These are phyloP conservation scores for Nothoprocta pentlandii DNA, from an alignment of 2,113 vertebrate genomes.

Conservation along the genomic window DNA sequence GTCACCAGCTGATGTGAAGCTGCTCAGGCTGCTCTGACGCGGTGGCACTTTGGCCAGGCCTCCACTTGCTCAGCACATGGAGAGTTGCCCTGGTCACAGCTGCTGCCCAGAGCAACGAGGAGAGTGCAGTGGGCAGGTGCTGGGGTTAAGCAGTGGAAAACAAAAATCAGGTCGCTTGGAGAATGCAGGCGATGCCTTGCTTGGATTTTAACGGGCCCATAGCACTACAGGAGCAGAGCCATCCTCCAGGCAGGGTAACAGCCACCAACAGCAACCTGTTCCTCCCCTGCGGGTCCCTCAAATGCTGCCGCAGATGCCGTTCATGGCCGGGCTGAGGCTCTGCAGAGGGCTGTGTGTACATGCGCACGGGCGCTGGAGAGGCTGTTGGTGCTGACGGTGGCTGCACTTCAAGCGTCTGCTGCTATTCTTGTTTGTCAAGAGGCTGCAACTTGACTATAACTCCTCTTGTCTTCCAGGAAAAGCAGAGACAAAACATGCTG, in stretches of 20 bases:
- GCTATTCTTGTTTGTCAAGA: neutral
- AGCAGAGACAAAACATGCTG: conserved; percentile 83
- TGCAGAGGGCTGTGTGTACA: neutral
- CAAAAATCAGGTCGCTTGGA: neutral
- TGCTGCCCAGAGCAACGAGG: neutral
- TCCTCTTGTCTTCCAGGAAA: conserved; percentile 80
- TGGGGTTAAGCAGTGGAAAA: neutral
- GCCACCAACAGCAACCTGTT: neutral
- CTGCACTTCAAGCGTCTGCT: neutral
- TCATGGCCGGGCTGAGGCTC: neutral
- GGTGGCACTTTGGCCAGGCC: neutral
- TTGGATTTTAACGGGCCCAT: neutral
- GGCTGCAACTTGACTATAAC: neutral
- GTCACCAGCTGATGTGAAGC: neutral
- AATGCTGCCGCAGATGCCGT: neutral
- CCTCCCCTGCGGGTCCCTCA: neutral
- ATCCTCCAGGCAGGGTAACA: neutral
- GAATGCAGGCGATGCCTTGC: neutral
- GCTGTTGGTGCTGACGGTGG: neutral
- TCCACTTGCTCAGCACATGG: neutral
- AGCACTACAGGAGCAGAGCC: neutral
- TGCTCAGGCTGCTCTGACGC: neutral
- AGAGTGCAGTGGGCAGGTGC: neutral
- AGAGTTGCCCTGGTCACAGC: neutral
- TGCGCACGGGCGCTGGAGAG: neutral